Evolutionary conservation across 2,797 vertebrate species (phyloP), one percentile per base, ranked within the genome.

Genomic region (Zenarchopterus dispar): DNA sequence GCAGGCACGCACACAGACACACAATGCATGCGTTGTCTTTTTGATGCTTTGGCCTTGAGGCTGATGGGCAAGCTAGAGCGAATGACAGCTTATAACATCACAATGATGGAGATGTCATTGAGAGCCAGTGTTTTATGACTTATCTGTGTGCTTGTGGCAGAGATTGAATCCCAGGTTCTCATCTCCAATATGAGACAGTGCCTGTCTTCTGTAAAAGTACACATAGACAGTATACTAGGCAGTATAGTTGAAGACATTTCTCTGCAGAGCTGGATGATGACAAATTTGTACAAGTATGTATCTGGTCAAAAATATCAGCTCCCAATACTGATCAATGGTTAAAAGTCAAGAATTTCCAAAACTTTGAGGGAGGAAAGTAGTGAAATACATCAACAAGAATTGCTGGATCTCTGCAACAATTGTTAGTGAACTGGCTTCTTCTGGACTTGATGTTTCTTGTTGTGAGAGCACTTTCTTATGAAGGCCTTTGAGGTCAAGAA

Each of bases 81-180:
- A 75, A 61, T 91, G 90, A 88, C 89, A 90, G 88, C 80, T 84
- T 80, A 85, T 90, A 88, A 85, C 91, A 88, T 84, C 76, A 78
- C 49, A 3, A 83, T 91, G 91, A 91, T 90, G 82, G 86, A 90
- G 85, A 85, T 88, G 89, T 88, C 86, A 89, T 84, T 89, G 84
- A 85, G 80, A 33, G 1, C 36, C 62, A 58, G 66, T 84, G 82
- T 84, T 90, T 90, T 88, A 89, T 77, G 82, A 71, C 36, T 74
- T 81, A 67, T 80, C 75, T 55, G 39, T 50, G 55, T 68, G 76
- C 50, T 80, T 24, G 55, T 77, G 74, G 62, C 70, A 74, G 51
- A 81, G 65, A 83, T 71, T 77, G 69, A 74, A 73, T 74, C 60
- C 58, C 23, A 26, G 52, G 31, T 10, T 59, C 47, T 63, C 19